Evolutionary conservation across 1,140 invertebrate genomes (phyloP).

Genomic region (Papilio machaon): DNA sequence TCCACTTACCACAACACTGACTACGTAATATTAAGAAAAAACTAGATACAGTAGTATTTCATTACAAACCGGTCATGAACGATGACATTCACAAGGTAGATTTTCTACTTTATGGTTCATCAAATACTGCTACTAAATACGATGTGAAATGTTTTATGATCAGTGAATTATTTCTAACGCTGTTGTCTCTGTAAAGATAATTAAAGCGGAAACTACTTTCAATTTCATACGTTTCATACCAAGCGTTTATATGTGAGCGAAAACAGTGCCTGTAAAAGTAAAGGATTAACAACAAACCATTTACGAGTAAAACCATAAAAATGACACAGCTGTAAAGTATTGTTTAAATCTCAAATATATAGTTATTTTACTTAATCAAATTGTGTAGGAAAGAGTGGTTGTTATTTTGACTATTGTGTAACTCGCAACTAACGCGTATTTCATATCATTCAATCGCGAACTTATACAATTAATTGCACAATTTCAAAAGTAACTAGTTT

Average conservation of each 20-base stretch:
- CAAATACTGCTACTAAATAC: constrained; percentile 12
- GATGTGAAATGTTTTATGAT: constrained; percentile 7
- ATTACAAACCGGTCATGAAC: constrained; percentile 56
- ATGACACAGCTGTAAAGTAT: background rate
- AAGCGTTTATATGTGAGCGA: background rate
- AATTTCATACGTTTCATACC: background rate
- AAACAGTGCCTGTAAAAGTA: background rate
- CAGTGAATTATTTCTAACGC: background rate
- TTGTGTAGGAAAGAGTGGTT: background rate
- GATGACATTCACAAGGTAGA: constrained; percentile 55
- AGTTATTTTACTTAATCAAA: background rate
- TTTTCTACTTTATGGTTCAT: constrained; percentile 13
- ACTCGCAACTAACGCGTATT: background rate
- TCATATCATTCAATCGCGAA: background rate
- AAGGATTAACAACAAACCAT: background rate
- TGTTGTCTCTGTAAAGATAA: background rate
- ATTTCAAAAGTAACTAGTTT: background rate
- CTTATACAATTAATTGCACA: background rate
- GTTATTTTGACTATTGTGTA: too few relatives aligned
- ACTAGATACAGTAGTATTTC: constrained; percentile 57
- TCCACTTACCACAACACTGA: constrained; percentile 61
- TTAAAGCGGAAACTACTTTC: background rate
- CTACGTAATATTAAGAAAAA: constrained; percentile 51
- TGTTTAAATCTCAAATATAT: background rate
- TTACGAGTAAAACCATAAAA: background rate